Conservation (phyloP, 2,888 invertebrate species). For the Andrena flavipes region DNA sequence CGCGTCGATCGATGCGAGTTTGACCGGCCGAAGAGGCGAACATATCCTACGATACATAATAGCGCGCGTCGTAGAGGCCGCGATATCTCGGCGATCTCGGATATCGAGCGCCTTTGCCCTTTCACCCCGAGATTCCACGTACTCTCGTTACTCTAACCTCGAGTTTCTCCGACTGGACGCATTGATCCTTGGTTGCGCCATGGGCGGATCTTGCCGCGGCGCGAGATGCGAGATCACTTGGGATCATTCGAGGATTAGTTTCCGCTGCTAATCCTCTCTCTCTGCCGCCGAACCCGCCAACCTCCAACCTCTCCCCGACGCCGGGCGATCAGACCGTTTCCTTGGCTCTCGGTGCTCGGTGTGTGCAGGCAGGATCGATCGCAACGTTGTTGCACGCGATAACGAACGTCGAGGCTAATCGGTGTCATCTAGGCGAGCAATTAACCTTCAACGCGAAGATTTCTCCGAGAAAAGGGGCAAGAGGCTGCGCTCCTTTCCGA, state of each 20-base stretch:
- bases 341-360: neutral
- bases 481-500: neutral
- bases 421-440: constrained; percentile 2
- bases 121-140: constrained; percentile 53
- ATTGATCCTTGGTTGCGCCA: constrained; percentile 55
- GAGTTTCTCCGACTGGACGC: constrained; percentile 53
- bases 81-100: constrained; percentile 39
- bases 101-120: constrained; percentile 41
- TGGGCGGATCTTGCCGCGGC: constrained; percentile 47
- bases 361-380: constrained; percentile 11
- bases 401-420: neutral
- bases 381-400: constrained; percentile 20
- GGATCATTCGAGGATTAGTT: constrained; percentile 47
- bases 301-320: no score
- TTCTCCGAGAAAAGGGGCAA: no score
- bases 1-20: constrained; percentile 1
- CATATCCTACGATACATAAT: neutral
- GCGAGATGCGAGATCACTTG: constrained; percentile 49
- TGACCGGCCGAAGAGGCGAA: neutral
- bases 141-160: constrained; percentile 45
- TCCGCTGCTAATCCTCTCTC: constrained; percentile 23
- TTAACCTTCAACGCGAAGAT: constrained; percentile 11
- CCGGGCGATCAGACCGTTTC: neutral
- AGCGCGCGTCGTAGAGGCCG: neutral
- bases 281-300: neutral